Base-by-base conservation (phyloP, 2,797 vertebrate genomes). In the Sebastes iracundus region DNA sequence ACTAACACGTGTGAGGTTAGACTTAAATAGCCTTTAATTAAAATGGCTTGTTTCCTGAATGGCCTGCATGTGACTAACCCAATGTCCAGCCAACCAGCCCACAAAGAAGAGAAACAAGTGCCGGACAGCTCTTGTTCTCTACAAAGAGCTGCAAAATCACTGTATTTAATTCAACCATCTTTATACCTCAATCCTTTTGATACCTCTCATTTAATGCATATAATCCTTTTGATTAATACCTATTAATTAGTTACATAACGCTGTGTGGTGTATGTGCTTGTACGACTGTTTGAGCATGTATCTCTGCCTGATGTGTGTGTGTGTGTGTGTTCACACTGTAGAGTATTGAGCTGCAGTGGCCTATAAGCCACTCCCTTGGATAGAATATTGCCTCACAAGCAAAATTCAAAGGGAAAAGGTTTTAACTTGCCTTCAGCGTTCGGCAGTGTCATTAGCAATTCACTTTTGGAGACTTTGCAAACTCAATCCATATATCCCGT, bases 401-500 rank as follows among this genome's bases (percentile, higher is more conserved):
- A 93, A 81, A 93, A 92, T 91, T 88, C 84, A 80, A 86, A 92
- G 78, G 87, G 88, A 90, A 88, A 92, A 87, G 90, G 89, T 90
- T 93, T 93, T 88, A 88, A 90, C 79, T 90, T 67, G 88, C 91
- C 88, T 88, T 87, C 60, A 92, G 93, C 86, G 6, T 79, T 84
- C 82, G 71, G 70, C 81, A 66, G 61, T 83, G 66, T 88, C 87
- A 92, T 94, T 95, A 94, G 86, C 84, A 83, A 92, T 93, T 92
- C 90, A 88, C 82, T 85, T 88, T 81, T 85, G 77, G 83, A 90
- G 70, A 81, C 81, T 87, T 83, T 83, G 82, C 72, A 83, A 89
- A 88, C 80, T 79, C 66, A 75, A 84, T 91, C 85, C 72, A 92
- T 89, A 87, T 77, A 88, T 88, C 61, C 65, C 27, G 12, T 81